Percentiles rank a stretch among this genome's conserved stretches.
phyloP scores from a whole-genome alignment of 2,113 vertebrate genomes.

The Riparia riparia region DNA sequence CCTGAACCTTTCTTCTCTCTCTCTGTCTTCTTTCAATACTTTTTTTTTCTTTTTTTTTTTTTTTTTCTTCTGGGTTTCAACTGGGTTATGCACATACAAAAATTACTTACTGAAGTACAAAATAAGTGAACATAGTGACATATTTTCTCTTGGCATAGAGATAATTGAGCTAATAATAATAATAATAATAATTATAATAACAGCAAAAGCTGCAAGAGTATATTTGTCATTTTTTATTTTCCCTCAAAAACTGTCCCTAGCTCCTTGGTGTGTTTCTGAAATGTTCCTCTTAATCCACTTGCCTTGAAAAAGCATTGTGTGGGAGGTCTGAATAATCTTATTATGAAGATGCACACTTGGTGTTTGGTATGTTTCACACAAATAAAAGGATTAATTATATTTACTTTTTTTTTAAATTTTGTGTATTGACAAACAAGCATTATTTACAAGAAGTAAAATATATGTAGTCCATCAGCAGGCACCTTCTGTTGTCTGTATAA shows the following conservation, averaged over 20 bases:
- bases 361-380: background rate
- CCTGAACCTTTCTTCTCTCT: background rate
- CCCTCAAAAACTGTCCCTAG: background rate
- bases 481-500: background rate
- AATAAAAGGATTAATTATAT: background rate
- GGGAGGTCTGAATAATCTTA: background rate
- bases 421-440: background rate
- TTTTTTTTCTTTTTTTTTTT: too few relatives aligned
- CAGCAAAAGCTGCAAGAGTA: background rate
- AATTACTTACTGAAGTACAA: background rate
- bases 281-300: background rate
- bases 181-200: too few relatives aligned
- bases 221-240: background rate
- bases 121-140: background rate
- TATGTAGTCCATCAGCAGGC: accelerated
- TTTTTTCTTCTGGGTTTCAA: background rate
- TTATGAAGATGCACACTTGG: background rate
- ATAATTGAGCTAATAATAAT: background rate
- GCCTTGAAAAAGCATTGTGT: background rate
- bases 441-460: background rate
- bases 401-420: background rate
- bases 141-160: background rate
- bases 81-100: background rate
- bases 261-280: background rate
- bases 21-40: background rate